Evolutionary conservation across 2,888 invertebrate species (phyloP), one percentile per base, ranked within the genome.

Genomic region (Beris morrisii): DNA sequence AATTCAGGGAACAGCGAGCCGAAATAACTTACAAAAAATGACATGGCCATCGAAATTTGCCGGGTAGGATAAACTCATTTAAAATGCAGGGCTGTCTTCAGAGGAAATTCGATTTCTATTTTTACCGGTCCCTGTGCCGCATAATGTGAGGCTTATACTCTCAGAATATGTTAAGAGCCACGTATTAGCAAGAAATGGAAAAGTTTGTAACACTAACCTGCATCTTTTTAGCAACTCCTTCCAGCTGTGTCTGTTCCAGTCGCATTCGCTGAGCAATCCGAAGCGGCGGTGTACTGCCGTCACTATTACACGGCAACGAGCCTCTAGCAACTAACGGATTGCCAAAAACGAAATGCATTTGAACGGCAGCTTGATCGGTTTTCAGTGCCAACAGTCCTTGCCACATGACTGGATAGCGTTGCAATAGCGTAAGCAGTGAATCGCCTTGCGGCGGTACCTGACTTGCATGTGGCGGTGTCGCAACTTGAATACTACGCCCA

Each of bases 341-440:
- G 66, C 98, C 98, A 75, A 93, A 93, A 70, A 98, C 95, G 81
- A 95, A 96, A 83, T 97, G 97, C 97, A 98, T 97, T 83, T 98
- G 97, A 54, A 98, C 97, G 32, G 94, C 93, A 5, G 97, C 96
- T 74, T 93, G 92, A 83, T 97, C 97, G 79, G 95, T 97, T 84
- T 98, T 98, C 72, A 98, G 84, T 0, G 95, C 97, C 72, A 98
- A 82, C 69, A 94, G 82, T 1, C 98, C 96, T 82, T 97, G 96
- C 98, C 98, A 98, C 91, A 97, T 93, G 54, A 96, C 91, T 9
- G 97, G 97, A 81, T 96, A 96, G 67, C 93, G 89, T 88, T 95
- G 87, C 6, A 94, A 83, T 64, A 94, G 80, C 84, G 90, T 91
- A 72, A 92, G 85, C 72, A 93, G 82, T 64, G 91, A 90, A 81